phyloP scores from a whole-genome alignment of 2,888 invertebrate genomes.

The Spisula subtruncata region DNA sequence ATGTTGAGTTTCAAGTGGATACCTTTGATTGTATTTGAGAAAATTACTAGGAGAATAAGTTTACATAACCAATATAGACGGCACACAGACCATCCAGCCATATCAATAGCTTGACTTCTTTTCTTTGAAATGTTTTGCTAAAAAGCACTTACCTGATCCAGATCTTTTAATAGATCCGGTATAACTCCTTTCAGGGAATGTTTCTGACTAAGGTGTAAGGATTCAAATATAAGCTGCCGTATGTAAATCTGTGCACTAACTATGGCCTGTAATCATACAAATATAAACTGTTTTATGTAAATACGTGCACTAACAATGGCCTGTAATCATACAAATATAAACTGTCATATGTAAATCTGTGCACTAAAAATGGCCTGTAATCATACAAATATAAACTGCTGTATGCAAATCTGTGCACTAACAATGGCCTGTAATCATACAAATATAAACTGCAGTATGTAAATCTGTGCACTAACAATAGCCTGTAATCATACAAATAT shows the following conservation, averaged over 20 bases:
- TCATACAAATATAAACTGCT: slow-evolving; percentile 81
- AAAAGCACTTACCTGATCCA: slow-evolving; percentile 76
- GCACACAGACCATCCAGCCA: too few species aligned
- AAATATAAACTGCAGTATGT: neutral
- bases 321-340: neutral
- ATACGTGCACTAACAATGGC: neutral
- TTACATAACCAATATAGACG: too few species aligned
- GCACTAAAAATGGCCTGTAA: slow-evolving; percentile 56
- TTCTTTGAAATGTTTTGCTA: too few species aligned
- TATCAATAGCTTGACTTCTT: too few species aligned
- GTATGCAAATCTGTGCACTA: slow-evolving; percentile 80
- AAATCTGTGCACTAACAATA: neutral
- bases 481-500: neutral
- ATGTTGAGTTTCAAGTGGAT: too few species aligned
- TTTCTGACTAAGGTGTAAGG: slow-evolving; percentile 77
- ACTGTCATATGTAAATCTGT: neutral
- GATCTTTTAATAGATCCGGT: slow-evolving; percentile 70
- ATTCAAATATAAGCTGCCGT: slow-evolving; percentile 81
- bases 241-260: slow-evolving; percentile 82
- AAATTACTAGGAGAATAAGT: too few species aligned
- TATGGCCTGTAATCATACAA: slow-evolving; percentile 76
- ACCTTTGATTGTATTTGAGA: too few species aligned
- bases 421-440: slow-evolving; percentile 78
- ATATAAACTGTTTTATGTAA: neutral
- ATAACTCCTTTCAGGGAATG: slow-evolving; percentile 68